A percentile compares a stretch with the other conserved stretches of the same genome.
These are phyloP conservation scores for Siniperca scherzeri DNA, from an alignment of 2,797 vertebrate genomes.

Conservation along the genomic window DNA sequence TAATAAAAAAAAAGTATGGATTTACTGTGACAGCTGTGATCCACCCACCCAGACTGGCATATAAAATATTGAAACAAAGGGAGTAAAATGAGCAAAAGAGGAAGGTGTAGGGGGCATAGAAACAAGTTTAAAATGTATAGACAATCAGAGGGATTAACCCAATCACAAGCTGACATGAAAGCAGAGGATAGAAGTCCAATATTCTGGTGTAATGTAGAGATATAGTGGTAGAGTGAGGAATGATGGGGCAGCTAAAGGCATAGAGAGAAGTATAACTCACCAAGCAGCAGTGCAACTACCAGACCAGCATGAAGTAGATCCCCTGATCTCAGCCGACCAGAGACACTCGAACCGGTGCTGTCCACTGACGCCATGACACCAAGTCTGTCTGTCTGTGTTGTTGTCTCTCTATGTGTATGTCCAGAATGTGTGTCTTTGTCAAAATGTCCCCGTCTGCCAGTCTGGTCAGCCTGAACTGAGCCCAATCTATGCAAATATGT, in stretches of 20 bases:
- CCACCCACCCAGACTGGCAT: not conserved
- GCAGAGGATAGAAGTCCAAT: slow-evolving; percentile 13
- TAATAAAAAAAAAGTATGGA: slow-evolving; percentile 21
- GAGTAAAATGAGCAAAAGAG: not conserved
- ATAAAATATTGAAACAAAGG: not conserved
- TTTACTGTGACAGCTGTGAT: slow-evolving; percentile 32
- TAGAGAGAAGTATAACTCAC: slow-evolving; percentile 76
- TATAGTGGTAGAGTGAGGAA: slow-evolving; percentile 18
- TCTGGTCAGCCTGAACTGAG: slow-evolving; percentile 33
- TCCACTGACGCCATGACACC: slow-evolving; percentile 82
- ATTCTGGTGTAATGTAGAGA: slow-evolving; percentile 5
- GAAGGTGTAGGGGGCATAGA: slow-evolving; percentile 1
- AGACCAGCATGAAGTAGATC: slow-evolving; percentile 81
- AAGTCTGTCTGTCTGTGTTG: slow-evolving; percentile 51
- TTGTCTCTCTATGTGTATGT: slow-evolving; percentile 44
- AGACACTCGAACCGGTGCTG: slow-evolving; percentile 70
- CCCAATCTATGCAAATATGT: slow-evolving; percentile 27
- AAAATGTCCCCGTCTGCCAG: slow-evolving; percentile 46
- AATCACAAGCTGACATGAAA: not conserved
- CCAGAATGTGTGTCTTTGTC: slow-evolving; percentile 39
- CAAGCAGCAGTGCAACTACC: slow-evolving; percentile 80
- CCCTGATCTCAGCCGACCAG: slow-evolving; percentile 74
- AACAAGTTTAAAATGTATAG: slow-evolving; percentile 16
- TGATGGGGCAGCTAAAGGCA: slow-evolving; percentile 44
- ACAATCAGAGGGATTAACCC: not conserved